Evolutionary conservation across 2,797 vertebrate genomes (phyloP).

Genomic region (Siniperca undulata): DNA sequence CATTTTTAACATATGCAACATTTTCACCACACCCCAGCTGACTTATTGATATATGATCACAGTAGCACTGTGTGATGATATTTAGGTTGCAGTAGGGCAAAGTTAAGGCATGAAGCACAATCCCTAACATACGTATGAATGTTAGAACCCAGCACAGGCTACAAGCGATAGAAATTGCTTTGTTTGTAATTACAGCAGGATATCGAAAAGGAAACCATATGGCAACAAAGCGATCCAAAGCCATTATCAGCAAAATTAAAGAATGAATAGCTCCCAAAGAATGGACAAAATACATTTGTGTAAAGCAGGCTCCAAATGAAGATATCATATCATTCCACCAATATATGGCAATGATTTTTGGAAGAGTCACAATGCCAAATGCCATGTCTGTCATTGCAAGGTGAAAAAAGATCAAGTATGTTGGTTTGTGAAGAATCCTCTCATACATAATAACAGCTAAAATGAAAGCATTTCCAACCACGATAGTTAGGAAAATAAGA

Average conservation of each 20-base stretch:
- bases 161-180: constrained; percentile 48
- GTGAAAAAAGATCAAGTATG: constrained; percentile 77
- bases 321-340: constrained; percentile 72
- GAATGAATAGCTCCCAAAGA: constrained; percentile 72
- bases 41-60: constrained; percentile 79
- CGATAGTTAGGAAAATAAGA: constrained; percentile 64
- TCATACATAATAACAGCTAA: constrained; percentile 70
- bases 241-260: constrained; percentile 77
- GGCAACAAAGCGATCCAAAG: constrained; percentile 79
- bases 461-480: constrained; percentile 77
- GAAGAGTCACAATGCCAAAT: constrained; percentile 78
- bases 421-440: constrained; percentile 75
- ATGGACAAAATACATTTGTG: constrained; percentile 81
- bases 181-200: constrained; percentile 72
- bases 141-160: constrained; percentile 62
- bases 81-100: constrained; percentile 79
- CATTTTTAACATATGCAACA: constrained; percentile 50
- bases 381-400: constrained; percentile 76
- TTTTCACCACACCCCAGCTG: constrained; percentile 76
- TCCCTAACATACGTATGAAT: constrained; percentile 54
- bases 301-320: constrained; percentile 73
- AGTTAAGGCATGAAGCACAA: constrained; percentile 59
- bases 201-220: constrained; percentile 79
- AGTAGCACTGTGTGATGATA: constrained; percentile 82
- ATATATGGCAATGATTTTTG: constrained; percentile 75